Base-by-base conservation (phyloP, 2,797 vertebrate genomes). In the Clamator glandarius region DNA sequence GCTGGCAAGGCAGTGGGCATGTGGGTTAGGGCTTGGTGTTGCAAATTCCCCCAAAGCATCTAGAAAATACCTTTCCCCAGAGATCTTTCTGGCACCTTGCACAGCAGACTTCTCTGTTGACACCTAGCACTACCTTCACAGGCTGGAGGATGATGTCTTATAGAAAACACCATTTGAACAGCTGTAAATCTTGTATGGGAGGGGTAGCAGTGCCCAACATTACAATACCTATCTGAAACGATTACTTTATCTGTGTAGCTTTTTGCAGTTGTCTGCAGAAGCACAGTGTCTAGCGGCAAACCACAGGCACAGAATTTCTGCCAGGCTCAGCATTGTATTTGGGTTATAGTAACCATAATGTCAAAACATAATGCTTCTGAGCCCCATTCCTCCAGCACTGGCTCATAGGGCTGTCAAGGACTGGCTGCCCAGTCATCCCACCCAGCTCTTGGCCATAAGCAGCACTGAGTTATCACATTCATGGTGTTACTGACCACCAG, bases 401-500 rank as follows among this genome's bases (percentile, higher is more conserved):
- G 31, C 35, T 35, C 2, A 0, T 2, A 8, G n/a, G 28, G 19
- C 57, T 1, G 1, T 11, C 1, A 3, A 3, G 63, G 23, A 51
- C 78, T 2, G 3, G 17, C 33, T 35, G 16, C 87, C 44, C 26
- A 10, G 24, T 21, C 55, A 8, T 10, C 62, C 63, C n/a, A 9
- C 8, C 50, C 42, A 25, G 41, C 31, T 0, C 0, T 4, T 15
- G 62, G 31, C 61, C 31, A 2, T 35, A 9, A 36, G 24, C 39
- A 61, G 54, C 54, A 13, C 35, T 1, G 0, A 11, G 16, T 35
- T 33, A 11, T 1, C 29, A 3, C 35, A 18, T 19, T 41, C 12
- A 12, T 2, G 6, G 28, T 21, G 26, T 35, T 25, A 42, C 2
- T 1, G 11, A 19, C 66, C 52, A 46, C 44, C 44, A 46, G 18